Conservation (phyloP, 2,113 vertebrate species). For the Chloropsis hardwickii region DNA sequence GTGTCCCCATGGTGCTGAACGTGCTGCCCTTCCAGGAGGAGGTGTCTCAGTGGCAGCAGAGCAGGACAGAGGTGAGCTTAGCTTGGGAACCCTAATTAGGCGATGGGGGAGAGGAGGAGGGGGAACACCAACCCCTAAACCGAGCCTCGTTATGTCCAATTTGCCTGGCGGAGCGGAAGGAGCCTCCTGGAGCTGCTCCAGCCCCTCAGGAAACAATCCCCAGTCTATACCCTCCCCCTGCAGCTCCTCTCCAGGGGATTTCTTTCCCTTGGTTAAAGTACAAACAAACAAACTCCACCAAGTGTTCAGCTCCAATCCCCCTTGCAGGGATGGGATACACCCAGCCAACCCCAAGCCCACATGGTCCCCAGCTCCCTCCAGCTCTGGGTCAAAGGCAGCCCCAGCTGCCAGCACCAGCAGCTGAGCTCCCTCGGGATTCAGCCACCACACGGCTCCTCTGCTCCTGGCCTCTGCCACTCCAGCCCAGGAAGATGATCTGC, state of each 20-base stretch:
- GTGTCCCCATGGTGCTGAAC: neutral
- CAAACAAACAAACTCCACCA: conserved; percentile 40
- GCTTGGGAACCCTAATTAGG: conserved; percentile 19
- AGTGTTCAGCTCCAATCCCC: neutral
- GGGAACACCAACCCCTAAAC: conserved; percentile 21
- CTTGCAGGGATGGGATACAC: neutral
- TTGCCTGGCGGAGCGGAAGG: conserved; percentile 4
- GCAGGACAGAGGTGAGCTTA: neutral
- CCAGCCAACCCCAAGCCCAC: neutral
- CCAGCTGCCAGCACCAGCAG: rapidly evolving
- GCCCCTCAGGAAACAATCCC: conserved; percentile 43
- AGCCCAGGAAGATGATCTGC: neutral
- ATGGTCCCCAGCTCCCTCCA: neutral
- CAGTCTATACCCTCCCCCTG: neutral
- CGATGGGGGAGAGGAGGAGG: neutral
- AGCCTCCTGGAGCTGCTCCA: conserved; percentile 45
- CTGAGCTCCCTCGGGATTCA: neutral
- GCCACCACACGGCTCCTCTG: rapidly evolving
- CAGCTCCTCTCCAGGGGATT: conserved; percentile 34
- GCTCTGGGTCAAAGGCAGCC: conserved; percentile 24
- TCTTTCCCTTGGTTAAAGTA: conserved; percentile 25
- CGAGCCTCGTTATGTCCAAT: conserved; percentile 32
- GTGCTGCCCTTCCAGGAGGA: neutral
- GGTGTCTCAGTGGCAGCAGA: neutral
- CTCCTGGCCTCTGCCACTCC: neutral